phyloP scores from a whole-genome alignment of 2,113 vertebrate genomes.

The Eidolon helvum region DNA sequence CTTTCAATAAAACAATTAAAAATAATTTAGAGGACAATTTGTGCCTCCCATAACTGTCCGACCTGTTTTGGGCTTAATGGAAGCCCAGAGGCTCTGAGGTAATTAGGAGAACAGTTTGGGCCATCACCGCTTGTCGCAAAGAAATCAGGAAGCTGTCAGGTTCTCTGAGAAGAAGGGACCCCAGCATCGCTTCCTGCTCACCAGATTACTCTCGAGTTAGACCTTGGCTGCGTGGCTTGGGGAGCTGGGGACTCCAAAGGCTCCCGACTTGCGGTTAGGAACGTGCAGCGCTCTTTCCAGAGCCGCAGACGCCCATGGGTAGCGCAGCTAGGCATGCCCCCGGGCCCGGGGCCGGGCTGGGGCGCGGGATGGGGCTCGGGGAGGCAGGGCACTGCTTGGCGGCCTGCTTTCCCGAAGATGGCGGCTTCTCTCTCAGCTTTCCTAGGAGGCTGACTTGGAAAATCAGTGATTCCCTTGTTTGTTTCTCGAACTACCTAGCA shows the following conservation, averaged over 20 bases:
- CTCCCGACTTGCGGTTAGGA: background rate
- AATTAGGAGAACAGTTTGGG: slow-evolving; percentile 6
- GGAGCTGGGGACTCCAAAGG: background rate
- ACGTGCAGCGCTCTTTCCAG: background rate
- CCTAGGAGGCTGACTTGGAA: background rate
- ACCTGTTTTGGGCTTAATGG: background rate
- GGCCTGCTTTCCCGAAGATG: background rate
- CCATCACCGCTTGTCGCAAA: accelerated
- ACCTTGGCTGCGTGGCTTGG: background rate
- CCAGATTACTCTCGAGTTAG: background rate
- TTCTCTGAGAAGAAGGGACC: background rate
- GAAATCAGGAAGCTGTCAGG: background rate
- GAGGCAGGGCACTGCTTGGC: background rate
- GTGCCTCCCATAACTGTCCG: background rate
- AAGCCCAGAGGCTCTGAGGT: slow-evolving; percentile 41
- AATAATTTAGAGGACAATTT: background rate
- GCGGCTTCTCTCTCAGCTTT: background rate
- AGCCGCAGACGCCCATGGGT: background rate
- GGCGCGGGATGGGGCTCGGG: background rate
- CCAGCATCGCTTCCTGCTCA: accelerated
- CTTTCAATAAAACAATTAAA: slow-evolving; percentile 27
- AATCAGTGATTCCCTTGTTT: background rate
- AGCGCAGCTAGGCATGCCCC: background rate
- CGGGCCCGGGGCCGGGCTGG: too few species aligned
- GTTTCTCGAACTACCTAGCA: background rate